Base-by-base conservation (phyloP, 23 tunicate genomes). In the Trididemnum nubilum region DNA sequence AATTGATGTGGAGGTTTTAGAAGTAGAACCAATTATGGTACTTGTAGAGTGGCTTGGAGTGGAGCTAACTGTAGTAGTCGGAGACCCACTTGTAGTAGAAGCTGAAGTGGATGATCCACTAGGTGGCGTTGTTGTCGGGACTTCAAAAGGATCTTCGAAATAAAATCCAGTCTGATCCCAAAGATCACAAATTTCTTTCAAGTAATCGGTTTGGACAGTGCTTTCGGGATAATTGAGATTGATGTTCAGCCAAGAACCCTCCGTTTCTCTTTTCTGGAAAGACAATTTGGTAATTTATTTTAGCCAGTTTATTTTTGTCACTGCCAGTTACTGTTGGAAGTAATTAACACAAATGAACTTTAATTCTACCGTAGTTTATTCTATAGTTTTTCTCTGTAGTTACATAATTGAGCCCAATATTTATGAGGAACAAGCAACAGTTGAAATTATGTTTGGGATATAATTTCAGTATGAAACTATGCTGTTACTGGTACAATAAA, bases 141-240 rank as follows among this genome's bases (percentile, higher is more conserved):
- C 2, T 15, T 30, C 70, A n/a, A n/a, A 23, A 2, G 82, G 22
- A 1, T 38, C 31, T 22, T 76, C 75, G 15, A 91, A 84, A 78
- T 92, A 92, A 79, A 71, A 92, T 2, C 78, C 83, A 0, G 67
- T 72, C 0, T 44, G 64, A 67, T 92, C 97, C 97, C 97, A 92
- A 44, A 83, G 28, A 65, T 92, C 89, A 49, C 97, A 92, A 50
- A 78, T 67, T 0, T 87, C 82, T 32, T 79, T 72, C 51, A 69
- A 36, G 78, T 82, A 87, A 5, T 79, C 57, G 33, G 64, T 12
- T 36, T 57, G 77, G 23, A 79, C 73, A 19, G 27, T 44, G n/a
- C 77, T 76, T 29, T 83, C 78, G 18, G 71, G 78, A 24, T 71
- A 83, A 3, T 78, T 28, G 66, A 92, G 77, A 2, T 72, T 82